These are phyloP conservation scores for Penaeus indicus DNA, from an alignment of 1,140 invertebrate species.

Conservation along the genomic window DNA sequence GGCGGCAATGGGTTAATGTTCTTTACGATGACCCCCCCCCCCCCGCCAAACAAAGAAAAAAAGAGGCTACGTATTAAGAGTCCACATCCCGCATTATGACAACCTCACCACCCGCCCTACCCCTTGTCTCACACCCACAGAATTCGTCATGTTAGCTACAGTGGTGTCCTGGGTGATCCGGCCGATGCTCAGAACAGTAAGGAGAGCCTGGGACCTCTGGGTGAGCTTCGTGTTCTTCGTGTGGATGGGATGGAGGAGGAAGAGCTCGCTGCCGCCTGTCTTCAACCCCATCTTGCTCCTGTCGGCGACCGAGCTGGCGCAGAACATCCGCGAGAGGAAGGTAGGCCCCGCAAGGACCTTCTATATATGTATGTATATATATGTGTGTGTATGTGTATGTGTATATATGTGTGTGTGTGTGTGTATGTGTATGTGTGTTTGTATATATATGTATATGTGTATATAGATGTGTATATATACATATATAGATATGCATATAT, in stretches of 20 bases:
- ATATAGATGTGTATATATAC: background rate
- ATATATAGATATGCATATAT: too few relatives aligned
- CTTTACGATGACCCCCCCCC: background rate
- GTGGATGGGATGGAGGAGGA: constrained; percentile 48
- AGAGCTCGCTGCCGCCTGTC: constrained; percentile 58
- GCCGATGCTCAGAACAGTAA: constrained; percentile 31
- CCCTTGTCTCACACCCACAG: background rate
- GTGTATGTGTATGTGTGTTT: background rate
- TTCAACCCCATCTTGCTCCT: constrained; percentile 61
- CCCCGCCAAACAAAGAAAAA: background rate
- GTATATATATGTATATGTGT: background rate
- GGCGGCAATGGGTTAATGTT: too few relatives aligned
- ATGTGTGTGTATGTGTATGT: background rate
- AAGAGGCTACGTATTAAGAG: background rate
- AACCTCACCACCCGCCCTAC: too few relatives aligned
- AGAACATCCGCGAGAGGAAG: constrained; percentile 60
- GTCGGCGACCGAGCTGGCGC: constrained; percentile 58
- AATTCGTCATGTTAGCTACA: background rate
- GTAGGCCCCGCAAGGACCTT: background rate
- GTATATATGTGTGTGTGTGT: background rate
- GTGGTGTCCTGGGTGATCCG: background rate
- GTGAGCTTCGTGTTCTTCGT: constrained; percentile 38
- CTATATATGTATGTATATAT: background rate
- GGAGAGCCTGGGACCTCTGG: constrained; percentile 36
- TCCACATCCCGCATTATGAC: background rate